phyloP scores from a whole-genome alignment of 2,797 vertebrate genomes.

The Cottoperca gobio region DNA sequence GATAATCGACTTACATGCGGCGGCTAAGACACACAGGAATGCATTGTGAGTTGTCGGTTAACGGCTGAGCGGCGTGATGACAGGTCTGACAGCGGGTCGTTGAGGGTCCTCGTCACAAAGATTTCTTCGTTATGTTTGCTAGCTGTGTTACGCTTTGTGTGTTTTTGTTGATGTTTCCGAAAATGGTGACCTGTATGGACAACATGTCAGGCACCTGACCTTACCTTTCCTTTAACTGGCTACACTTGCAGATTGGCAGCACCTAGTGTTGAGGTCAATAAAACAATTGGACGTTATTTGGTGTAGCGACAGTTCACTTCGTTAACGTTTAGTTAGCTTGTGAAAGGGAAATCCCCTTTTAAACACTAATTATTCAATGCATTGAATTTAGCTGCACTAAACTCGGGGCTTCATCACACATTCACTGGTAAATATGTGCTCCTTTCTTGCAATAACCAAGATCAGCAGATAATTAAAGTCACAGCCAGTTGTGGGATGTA shows the following conservation, averaged over 20 bases:
- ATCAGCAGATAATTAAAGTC: not conserved
- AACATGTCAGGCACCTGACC: no score
- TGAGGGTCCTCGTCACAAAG: conserved; percentile 1
- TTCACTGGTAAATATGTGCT: not conserved
- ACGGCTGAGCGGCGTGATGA: conserved; percentile 11
- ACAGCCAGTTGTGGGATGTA: no score
- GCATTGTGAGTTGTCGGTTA: conserved; percentile 72
- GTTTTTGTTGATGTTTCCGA: not conserved
- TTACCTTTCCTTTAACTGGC: no score
- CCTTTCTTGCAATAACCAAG: not conserved
- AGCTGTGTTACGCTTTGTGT: not conserved
- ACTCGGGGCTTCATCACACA: not conserved
- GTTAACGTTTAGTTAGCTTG: no score
- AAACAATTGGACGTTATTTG: no score
- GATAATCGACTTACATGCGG: conserved; percentile 30
- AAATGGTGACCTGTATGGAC: not conserved
- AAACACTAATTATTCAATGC: not conserved
- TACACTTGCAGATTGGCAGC: no score
- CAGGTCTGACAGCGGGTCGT: conserved; percentile 25
- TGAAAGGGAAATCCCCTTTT: not conserved
- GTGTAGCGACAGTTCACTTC: no score
- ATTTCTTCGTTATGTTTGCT: not conserved
- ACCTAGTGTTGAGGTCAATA: no score
- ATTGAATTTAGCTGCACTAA: not conserved
- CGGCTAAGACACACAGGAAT: conserved; percentile 60